phyloP scores from a whole-genome alignment of 2,888 invertebrate genomes.

The Drosophila subquinaria region DNA sequence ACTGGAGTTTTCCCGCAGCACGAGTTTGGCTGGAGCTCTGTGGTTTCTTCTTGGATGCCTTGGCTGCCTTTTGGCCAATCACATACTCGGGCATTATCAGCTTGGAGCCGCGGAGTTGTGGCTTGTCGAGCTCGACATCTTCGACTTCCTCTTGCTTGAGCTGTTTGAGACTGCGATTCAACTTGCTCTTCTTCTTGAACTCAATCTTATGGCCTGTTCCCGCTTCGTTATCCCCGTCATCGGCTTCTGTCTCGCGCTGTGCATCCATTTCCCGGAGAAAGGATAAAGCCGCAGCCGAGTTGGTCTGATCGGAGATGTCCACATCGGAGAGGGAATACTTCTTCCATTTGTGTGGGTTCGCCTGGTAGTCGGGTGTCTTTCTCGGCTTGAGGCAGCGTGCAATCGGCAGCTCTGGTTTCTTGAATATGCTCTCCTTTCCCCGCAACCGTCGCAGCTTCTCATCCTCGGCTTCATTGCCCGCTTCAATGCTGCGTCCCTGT shows the following conservation, averaged over 20 bases:
- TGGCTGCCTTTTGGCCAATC: constrained; percentile 88
- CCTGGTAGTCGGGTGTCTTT: constrained; percentile 86
- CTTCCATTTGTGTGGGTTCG: constrained; percentile 93
- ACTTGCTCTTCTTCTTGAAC: constrained; percentile 84
- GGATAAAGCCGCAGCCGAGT: constrained; percentile 91
- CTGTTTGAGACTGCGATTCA: constrained; percentile 72
- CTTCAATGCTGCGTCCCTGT: constrained; percentile 37
- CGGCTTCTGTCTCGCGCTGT: constrained; percentile 83
- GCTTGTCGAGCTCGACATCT: constrained; percentile 83
- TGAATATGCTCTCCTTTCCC: constrained; percentile 91
- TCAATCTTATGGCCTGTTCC: constrained; percentile 71
- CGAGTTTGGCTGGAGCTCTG: constrained; percentile 83
- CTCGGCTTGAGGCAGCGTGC: constrained; percentile 87
- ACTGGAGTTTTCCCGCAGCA: constrained; percentile 84
- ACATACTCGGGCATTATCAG: constrained; percentile 94
- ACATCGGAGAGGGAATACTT: constrained; percentile 93
- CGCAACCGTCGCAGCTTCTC: constrained; percentile 76
- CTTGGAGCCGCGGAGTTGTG: constrained; percentile 89
- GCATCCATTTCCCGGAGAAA: constrained; percentile 90
- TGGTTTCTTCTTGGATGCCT: constrained; percentile 42
- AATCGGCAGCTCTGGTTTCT: constrained; percentile 90
- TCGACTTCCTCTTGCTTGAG: constrained; percentile 72
- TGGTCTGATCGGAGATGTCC: constrained; percentile 92
- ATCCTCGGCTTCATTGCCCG: constrained; percentile 40
- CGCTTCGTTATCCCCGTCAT: not conserved